phyloP scores from a whole-genome alignment of 2,113 vertebrate species.

The Heptranchias perlo region DNA sequence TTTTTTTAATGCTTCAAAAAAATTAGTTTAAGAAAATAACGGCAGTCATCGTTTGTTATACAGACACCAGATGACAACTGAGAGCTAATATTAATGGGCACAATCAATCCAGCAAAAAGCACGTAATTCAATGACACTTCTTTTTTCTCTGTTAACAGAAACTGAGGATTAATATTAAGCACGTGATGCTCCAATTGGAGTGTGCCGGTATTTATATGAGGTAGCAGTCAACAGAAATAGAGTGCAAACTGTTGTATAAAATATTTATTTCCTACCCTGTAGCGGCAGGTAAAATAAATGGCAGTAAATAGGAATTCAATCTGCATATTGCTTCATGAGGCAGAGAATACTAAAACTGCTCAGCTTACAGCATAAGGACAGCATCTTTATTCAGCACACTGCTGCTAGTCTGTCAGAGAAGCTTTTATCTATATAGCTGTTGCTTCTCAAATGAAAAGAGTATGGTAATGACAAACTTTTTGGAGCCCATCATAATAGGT shows the following conservation, averaged over 20 bases:
- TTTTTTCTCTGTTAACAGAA: background rate
- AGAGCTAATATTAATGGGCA: conserved; percentile 23
- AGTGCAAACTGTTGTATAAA: background rate
- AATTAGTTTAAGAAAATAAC: conserved; percentile 25
- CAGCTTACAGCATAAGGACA: background rate
- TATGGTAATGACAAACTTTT: background rate
- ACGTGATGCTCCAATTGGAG: background rate
- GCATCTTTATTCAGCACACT: background rate
- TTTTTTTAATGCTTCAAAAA: conserved; percentile 25
- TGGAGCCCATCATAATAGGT: background rate
- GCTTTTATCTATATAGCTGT: background rate
- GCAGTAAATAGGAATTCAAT: background rate
- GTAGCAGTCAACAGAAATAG: background rate
- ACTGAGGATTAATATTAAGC: conserved; percentile 13
- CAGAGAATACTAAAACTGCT: background rate
- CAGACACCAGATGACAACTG: background rate
- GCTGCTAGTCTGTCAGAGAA: background rate
- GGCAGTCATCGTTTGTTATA: conserved; percentile 17
- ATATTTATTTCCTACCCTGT: background rate
- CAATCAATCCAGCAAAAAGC: conserved; percentile 19
- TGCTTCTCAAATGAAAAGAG: background rate
- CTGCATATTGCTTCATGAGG: background rate
- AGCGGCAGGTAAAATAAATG: background rate
- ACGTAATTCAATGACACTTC: background rate
- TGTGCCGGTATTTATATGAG: background rate